A percentile compares a stretch with the other conserved stretches of the same genome.
Conservation (phyloP, 2,888 invertebrate species). For the Drosophila kanekoi region DNA sequence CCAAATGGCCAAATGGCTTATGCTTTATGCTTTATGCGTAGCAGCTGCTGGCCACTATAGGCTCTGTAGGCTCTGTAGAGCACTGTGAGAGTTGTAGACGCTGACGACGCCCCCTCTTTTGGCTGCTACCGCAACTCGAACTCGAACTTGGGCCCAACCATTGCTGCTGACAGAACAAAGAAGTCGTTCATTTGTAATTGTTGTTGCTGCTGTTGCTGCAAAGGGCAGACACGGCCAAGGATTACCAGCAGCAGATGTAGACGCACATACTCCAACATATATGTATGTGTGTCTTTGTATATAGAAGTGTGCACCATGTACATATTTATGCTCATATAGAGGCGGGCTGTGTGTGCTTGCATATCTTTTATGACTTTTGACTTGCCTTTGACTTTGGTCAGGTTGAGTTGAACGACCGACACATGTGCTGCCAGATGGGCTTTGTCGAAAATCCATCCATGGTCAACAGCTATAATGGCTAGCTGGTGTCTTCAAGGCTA, state of each 20-base stretch:
- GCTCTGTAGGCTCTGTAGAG: constrained; percentile 14
- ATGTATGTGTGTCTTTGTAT: neutral
- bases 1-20: constrained; percentile 63
- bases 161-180: constrained; percentile 83
- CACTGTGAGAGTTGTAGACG: constrained; percentile 39
- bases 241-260: constrained; percentile 57
- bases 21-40: constrained; percentile 80
- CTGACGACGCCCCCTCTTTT: constrained; percentile 71
- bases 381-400: constrained; percentile 69
- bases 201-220: constrained; percentile 66
- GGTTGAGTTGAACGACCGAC: constrained; percentile 62
- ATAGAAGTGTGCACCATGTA: constrained; percentile 11
- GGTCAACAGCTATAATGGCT: constrained; percentile 42
- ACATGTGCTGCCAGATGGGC: constrained; percentile 46
- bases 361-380: constrained; percentile 80
- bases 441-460: constrained; percentile 45
- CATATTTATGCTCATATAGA: constrained; percentile 51
- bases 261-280: constrained; percentile 61
- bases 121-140: constrained; percentile 69
- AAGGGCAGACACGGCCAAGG: constrained; percentile 64
- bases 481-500: constrained; percentile 13
- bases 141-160: constrained; percentile 49
- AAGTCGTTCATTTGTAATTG: constrained; percentile 84
- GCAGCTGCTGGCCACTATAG: constrained; percentile 63
- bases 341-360: constrained; percentile 54